These are phyloP conservation scores for Elegia similella DNA, from an alignment of 2,888 invertebrate genomes.

Conservation along the genomic window DNA sequence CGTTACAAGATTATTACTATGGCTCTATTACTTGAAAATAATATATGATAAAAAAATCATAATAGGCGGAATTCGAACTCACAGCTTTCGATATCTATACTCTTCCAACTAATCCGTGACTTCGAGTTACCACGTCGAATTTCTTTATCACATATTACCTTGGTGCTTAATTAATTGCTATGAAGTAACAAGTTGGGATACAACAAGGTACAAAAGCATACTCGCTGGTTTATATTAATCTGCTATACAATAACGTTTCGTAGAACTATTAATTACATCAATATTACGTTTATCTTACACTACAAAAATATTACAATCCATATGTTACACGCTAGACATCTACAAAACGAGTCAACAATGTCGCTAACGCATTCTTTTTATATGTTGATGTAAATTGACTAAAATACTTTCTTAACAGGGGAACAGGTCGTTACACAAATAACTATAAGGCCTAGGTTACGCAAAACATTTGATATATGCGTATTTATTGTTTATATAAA, in stretches of 20 bases:
- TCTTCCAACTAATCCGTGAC: too few species aligned
- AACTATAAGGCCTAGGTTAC: not conserved
- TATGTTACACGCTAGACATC: conserved; percentile 37
- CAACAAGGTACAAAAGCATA: conserved; percentile 27
- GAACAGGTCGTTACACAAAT: not conserved
- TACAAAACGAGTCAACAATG: conserved; percentile 47
- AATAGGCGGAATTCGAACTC: too few species aligned
- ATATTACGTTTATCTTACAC: conserved; percentile 37
- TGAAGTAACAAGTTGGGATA: conserved; percentile 27
- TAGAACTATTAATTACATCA: conserved; percentile 63
- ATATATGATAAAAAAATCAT: too few species aligned
- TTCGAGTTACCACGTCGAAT: too few species aligned
- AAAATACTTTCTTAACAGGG: not conserved
- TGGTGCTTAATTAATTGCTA: not conserved
- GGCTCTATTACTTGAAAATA: too few species aligned
- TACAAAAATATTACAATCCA: conserved; percentile 41
- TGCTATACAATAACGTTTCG: conserved; percentile 53
- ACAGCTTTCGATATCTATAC: too few species aligned
- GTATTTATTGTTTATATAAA: too few species aligned
- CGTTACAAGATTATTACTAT: too few species aligned
- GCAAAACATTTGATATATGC: too few species aligned
- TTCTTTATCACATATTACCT: too few species aligned
- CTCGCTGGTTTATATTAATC: conserved; percentile 27
- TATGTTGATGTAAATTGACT: not conserved
- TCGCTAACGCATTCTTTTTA: conserved; percentile 21